A percentile compares a stretch with the other conserved stretches of the same genome.
Conservation (phyloP, 1,140 invertebrate genomes). For the Drosophila arawakana region DNA sequence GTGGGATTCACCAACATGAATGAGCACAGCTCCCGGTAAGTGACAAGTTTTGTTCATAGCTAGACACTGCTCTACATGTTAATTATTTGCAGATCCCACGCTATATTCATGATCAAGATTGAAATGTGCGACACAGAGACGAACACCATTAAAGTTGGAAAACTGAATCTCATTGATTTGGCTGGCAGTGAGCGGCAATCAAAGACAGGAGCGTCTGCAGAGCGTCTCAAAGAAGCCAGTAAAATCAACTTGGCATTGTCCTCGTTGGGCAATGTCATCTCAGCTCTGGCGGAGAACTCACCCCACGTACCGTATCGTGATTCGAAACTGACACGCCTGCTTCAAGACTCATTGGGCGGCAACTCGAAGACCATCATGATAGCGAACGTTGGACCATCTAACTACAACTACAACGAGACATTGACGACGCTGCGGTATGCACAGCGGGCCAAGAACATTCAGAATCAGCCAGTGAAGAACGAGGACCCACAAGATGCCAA, state of each 20-base stretch:
- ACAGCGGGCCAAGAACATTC: conserved; percentile 96
- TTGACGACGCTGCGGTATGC: conserved; percentile 96
- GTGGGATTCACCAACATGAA: conserved; percentile 99
- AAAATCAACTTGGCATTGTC: conserved; percentile 98
- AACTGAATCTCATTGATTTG: conserved; percentile 90
- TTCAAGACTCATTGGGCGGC: conserved; percentile 97
- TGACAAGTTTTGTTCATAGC: not conserved
- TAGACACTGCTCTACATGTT: not conserved
- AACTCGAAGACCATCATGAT: conserved; percentile 99
- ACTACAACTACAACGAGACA: conserved; percentile 98
- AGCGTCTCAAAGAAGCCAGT: conserved; percentile 96
- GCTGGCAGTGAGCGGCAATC: conserved; percentile 95
- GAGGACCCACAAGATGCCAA: conserved; percentile 97
- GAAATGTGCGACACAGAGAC: conserved; percentile 95
- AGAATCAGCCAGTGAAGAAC: conserved; percentile 97
- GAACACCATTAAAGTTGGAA: conserved; percentile 89
- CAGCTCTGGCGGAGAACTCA: conserved; percentile 95
- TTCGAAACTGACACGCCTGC: conserved; percentile 95
- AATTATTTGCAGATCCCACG: conserved; percentile 91
- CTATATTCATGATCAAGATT: conserved; percentile 99
- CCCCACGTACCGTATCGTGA: conserved; percentile 96
- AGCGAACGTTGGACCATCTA: conserved; percentile 97
- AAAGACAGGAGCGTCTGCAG: conserved; percentile 95
- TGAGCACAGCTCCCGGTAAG: conserved; percentile 93
- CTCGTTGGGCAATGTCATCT: conserved; percentile 97